Evolutionary conservation across 2,797 vertebrate species (phyloP).

Genomic region (Danio albolineatus): DNA sequence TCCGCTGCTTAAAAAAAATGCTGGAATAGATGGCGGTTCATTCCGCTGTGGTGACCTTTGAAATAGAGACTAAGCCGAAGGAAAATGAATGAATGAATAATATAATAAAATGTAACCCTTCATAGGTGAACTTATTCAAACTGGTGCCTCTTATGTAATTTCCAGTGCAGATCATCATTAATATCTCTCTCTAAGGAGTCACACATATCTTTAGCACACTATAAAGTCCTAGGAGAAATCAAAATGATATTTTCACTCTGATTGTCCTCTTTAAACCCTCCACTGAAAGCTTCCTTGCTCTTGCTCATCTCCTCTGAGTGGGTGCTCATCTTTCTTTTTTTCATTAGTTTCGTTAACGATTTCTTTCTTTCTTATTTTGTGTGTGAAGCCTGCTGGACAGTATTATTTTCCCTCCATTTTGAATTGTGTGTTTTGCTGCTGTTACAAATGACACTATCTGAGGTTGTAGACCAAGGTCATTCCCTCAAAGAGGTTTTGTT

Average conservation of each 20-base stretch:
- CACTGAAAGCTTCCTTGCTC: no score
- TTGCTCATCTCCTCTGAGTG: slow-evolving; percentile 23
- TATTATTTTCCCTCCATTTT: slow-evolving; percentile 44
- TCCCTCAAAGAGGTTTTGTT: slow-evolving; percentile 26
- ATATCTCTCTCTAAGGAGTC: slow-evolving; percentile 75
- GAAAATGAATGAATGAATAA: neutral
- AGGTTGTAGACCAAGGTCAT: slow-evolving; percentile 38
- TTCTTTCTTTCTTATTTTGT: neutral
- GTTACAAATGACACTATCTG: neutral
- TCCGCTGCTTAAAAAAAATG: no score
- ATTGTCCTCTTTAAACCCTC: slow-evolving; percentile 18
- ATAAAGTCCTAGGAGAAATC: slow-evolving; percentile 39
- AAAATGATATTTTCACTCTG: slow-evolving; percentile 32
- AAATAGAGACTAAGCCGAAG: no score
- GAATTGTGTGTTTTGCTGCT: slow-evolving; percentile 31
- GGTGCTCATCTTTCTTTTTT: slow-evolving; percentile 24
- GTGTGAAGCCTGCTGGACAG: slow-evolving; percentile 59
- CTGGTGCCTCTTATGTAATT: slow-evolving; percentile 35
- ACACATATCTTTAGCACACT: slow-evolving; percentile 66
- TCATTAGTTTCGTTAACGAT: slow-evolving; percentile 15
- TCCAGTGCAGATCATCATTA: slow-evolving; percentile 60
- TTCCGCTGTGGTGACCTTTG: no score
- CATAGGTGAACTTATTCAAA: neutral
- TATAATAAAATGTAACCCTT: neutral
- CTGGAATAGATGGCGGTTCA: no score